phyloP scores from a whole-genome alignment of 2,888 invertebrate genomes.

The Tipula unca region DNA sequence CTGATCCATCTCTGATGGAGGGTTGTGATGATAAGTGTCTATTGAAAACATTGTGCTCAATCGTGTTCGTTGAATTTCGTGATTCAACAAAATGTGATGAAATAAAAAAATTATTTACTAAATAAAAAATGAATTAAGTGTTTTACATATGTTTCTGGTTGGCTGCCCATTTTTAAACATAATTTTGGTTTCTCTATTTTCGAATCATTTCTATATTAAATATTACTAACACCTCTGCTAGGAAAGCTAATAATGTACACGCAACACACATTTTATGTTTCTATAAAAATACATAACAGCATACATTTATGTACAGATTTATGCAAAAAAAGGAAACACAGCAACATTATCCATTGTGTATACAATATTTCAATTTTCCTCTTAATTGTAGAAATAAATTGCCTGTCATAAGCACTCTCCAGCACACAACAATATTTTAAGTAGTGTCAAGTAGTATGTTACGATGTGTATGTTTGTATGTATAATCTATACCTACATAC shows the following conservation, averaged over 20 bases:
- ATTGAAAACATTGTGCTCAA: constrained; percentile 19
- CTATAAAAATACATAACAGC: not conserved
- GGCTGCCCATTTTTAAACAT: not conserved
- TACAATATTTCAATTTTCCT: not conserved
- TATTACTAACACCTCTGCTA: too few species aligned
- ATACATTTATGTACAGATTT: not conserved
- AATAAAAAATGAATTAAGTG: not conserved
- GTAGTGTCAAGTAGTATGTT: not conserved
- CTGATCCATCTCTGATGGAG: constrained; percentile 21
- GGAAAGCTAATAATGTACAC: not conserved
- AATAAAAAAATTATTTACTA: not conserved
- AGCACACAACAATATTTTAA: not conserved
- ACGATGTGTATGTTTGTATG: too few species aligned
- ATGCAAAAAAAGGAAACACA: not conserved
- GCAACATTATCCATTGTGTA: not conserved
- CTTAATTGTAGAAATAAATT: not conserved
- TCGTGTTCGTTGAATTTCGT: constrained; percentile 22
- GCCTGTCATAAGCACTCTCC: not conserved
- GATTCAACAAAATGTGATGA: constrained; percentile 19
- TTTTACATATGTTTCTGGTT: not conserved
- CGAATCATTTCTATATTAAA: too few species aligned
- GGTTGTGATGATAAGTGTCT: constrained; percentile 24
- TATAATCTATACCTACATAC: too few species aligned
- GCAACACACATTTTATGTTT: not conserved
- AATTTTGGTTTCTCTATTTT: not conserved